Conservation (phyloP, 2,113 vertebrate genomes). For the Galbula dea region DNA sequence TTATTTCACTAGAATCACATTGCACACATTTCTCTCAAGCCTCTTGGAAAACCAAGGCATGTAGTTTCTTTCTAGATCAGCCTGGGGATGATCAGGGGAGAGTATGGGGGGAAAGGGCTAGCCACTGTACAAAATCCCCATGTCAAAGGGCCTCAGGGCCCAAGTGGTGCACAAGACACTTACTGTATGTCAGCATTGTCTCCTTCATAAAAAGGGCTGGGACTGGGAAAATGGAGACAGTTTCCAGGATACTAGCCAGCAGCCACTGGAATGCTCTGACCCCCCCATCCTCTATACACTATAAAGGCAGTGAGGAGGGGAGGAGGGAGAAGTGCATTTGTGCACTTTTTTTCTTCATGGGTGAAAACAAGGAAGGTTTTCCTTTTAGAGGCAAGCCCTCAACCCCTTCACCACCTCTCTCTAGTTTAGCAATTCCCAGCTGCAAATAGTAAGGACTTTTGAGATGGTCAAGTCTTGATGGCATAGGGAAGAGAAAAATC, state of each 20-base stretch:
- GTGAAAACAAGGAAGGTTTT: constrained; percentile 21
- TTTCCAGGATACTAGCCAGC: constrained; percentile 82
- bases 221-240: constrained; percentile 73
- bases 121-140: constrained; percentile 58
- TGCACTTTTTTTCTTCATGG: background rate
- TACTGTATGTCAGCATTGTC: constrained; percentile 81
- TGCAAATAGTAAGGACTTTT: background rate
- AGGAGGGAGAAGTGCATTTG: background rate
- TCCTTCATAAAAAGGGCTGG: constrained; percentile 77
- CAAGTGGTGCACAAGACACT: constrained; percentile 75
- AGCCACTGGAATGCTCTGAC: constrained; percentile 81
- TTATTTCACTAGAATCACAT: background rate
- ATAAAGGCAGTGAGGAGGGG: background rate
- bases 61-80: background rate
- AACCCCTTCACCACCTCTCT: background rate
- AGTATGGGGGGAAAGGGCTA: constrained; percentile 23
- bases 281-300: background rate
- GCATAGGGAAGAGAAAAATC: background rate
- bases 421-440: background rate
- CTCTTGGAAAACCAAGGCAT: background rate
- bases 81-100: no score
- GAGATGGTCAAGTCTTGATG: background rate
- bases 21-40: background rate
- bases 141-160: constrained; percentile 71
- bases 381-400: background rate